Percentiles rank a stretch among this genome's conserved stretches.
phyloP scores from a whole-genome alignment of 2,113 vertebrate genomes.

The Hypanus sabinus region DNA sequence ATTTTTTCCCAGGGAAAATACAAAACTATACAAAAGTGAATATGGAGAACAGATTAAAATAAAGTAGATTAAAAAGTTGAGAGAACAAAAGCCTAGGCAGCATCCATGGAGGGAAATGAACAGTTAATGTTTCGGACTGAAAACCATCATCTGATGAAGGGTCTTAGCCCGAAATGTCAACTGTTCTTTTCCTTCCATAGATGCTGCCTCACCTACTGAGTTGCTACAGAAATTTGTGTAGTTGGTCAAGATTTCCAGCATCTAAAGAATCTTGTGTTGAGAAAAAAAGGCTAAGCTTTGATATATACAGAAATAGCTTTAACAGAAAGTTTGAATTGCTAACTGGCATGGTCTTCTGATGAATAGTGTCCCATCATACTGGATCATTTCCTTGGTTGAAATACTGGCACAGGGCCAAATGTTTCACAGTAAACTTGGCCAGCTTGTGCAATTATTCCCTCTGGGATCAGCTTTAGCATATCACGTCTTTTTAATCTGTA shows the following conservation, averaged over 20 bases:
- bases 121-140: too few relatives aligned
- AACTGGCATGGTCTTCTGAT: neutral
- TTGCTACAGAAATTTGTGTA: too few relatives aligned
- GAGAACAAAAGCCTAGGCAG: neutral
- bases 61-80: neutral
- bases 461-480: neutral
- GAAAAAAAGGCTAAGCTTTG: neutral
- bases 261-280: too few relatives aligned
- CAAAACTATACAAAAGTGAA: neutral
- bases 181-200: too few relatives aligned
- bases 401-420: neutral
- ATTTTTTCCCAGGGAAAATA: neutral
- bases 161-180: too few relatives aligned
- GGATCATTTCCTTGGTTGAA: neutral
- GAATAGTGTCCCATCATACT: neutral
- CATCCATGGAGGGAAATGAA: too few relatives aligned
- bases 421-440: neutral
- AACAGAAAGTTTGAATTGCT: neutral
- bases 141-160: too few relatives aligned
- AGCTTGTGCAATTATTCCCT: neutral
- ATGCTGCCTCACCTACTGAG: too few relatives aligned
- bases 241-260: too few relatives aligned
- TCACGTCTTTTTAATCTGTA: neutral
- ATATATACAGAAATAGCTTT: neutral
- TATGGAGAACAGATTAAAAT: neutral